Evolutionary conservation across 2,113 vertebrate species (phyloP).

Genomic region (Crotalus helleri): DNA sequence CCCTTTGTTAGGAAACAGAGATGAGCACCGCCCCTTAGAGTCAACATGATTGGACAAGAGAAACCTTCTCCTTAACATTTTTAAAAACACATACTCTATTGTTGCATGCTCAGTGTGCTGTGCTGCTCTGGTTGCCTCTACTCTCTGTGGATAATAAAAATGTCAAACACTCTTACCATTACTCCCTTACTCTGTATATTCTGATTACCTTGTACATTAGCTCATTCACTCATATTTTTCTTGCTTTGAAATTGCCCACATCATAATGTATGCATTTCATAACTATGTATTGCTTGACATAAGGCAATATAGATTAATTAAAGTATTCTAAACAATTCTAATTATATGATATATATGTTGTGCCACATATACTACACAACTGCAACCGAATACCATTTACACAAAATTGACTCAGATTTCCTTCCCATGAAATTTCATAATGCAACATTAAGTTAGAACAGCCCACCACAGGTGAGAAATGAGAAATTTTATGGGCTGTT

Average conservation of each 20-base stretch:
- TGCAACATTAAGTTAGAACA: background rate
- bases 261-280: background rate
- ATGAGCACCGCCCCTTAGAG: background rate
- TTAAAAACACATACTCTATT: background rate
- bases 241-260: background rate
- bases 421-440: background rate
- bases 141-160: background rate
- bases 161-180: background rate
- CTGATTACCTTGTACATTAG: slow-evolving; percentile 20
- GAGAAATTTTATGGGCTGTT: slow-evolving; percentile 51
- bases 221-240: background rate
- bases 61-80: background rate
- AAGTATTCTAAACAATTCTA: background rate
- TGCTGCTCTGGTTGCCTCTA: background rate
- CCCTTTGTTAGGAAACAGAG: background rate
- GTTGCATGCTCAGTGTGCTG: background rate
- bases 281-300: background rate
- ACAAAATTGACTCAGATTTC: background rate
- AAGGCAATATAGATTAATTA: background rate
- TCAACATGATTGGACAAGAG: background rate
- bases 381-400: background rate
- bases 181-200: background rate
- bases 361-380: background rate
- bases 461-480: slow-evolving; percentile 47
- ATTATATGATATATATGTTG: background rate